These are phyloP conservation scores for Lochmaea crataegi DNA, from an alignment of 2,888 invertebrate species.

Conservation along the genomic window DNA sequence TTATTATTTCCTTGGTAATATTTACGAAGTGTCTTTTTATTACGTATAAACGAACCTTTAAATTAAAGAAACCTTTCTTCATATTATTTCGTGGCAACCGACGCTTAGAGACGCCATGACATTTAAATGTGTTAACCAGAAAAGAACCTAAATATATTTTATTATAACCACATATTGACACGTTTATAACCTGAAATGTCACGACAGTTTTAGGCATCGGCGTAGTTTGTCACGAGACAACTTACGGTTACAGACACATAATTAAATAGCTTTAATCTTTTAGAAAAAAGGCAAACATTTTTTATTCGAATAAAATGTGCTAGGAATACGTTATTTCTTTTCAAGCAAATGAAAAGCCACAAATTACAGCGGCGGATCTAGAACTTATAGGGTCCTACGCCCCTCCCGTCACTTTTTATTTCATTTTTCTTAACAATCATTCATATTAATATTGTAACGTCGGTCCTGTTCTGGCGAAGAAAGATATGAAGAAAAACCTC, in stretches of 20 bases:
- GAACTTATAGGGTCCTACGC: no score
- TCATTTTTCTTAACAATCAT: no score
- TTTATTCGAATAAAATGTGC: neutral
- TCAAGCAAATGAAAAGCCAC: no score
- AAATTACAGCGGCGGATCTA: no score
- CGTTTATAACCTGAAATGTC: slow-evolving; percentile 3
- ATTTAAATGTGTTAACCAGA: neutral
- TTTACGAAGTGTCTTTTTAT: neutral
- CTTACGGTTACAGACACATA: neutral
- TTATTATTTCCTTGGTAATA: neutral
- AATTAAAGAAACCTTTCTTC: neutral
- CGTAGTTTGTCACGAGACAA: neutral
- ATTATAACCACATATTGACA: neutral
- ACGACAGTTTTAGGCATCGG: neutral
- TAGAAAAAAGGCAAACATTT: neutral
- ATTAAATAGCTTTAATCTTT: neutral
- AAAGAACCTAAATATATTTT: neutral
- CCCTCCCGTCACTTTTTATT: no score
- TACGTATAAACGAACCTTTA: neutral
- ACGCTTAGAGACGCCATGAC: neutral
- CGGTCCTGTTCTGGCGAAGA: no score
- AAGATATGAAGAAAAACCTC: no score
- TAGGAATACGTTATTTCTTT: no score
- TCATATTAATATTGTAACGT: no score
- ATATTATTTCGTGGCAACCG: neutral